phyloP scores from a whole-genome alignment of 2,113 vertebrate genomes.

The Actenoides lindsayi region DNA sequence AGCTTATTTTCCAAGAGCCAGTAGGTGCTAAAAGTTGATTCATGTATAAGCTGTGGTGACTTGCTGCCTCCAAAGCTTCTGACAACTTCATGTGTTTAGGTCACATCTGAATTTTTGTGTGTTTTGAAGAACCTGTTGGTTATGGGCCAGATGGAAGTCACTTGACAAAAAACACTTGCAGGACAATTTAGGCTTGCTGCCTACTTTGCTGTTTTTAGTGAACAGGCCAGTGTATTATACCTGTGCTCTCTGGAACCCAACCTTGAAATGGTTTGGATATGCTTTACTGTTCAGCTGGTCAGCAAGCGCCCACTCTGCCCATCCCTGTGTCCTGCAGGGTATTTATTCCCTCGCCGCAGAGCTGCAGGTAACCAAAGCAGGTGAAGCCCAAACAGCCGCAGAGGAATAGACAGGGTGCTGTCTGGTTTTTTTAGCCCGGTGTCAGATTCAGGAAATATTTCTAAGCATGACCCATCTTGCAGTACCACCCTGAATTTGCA shows the following conservation, averaged over 20 bases:
- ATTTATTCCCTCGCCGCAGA: neutral
- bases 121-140: neutral
- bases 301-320: neutral
- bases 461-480: neutral
- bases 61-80: neutral
- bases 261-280: neutral
- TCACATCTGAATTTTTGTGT: neutral
- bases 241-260: neutral
- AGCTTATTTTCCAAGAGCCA: neutral
- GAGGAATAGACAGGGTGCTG: neutral
- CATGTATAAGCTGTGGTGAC: neutral
- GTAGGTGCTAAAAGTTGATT: neutral
- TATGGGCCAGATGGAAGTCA: neutral
- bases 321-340: fast-evolving
- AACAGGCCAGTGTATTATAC: neutral
- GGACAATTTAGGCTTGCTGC: neutral
- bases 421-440: neutral
- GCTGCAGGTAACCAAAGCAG: neutral
- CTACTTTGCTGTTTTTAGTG: neutral
- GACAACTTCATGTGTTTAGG: neutral
- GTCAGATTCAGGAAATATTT: neutral
- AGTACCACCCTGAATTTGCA: neutral
- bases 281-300: neutral
- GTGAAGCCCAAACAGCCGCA: neutral
- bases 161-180: neutral